These are phyloP conservation scores for Boleophthalmus pectinirostris DNA, from an alignment of 2,113 vertebrate species.

Conservation along the genomic window DNA sequence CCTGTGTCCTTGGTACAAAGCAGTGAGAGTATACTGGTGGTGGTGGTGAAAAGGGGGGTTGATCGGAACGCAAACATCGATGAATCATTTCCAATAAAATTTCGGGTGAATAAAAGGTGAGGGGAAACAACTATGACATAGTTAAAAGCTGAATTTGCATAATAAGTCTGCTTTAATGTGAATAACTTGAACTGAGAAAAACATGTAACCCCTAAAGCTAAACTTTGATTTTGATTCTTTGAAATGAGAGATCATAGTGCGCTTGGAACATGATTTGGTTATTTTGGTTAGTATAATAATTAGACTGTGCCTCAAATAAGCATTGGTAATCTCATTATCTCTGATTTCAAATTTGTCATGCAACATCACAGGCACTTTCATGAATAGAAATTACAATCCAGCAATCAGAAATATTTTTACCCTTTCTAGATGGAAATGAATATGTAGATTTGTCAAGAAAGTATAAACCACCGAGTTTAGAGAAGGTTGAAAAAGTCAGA, in stretches of 20 bases:
- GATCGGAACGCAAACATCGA: no score
- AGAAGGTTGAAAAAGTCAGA: background rate
- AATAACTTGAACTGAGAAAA: background rate
- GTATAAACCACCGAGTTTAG: background rate
- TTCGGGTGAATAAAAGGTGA: no score
- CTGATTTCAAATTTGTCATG: conserved; percentile 3
- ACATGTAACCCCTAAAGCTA: background rate
- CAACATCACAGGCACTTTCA: background rate
- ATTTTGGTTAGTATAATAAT: conserved; percentile 3
- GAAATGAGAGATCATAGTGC: background rate
- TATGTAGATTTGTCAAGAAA: background rate
- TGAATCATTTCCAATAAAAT: no score
- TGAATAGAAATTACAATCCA: background rate
- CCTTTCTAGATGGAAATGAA: background rate
- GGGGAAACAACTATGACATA: no score
- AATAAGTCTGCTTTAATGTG: background rate
- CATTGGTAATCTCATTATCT: background rate
- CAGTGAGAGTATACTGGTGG: no score
- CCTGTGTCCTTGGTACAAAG: no score
- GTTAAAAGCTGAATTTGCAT: no score
- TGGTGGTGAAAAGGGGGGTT: no score
- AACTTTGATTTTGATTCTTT: background rate
- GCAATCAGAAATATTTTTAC: background rate
- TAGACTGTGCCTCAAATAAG: conserved; percentile 1
- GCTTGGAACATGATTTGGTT: background rate